Conservation (phyloP, 1,140 invertebrate genomes). For the Pogonomyrmex californicus region DNA sequence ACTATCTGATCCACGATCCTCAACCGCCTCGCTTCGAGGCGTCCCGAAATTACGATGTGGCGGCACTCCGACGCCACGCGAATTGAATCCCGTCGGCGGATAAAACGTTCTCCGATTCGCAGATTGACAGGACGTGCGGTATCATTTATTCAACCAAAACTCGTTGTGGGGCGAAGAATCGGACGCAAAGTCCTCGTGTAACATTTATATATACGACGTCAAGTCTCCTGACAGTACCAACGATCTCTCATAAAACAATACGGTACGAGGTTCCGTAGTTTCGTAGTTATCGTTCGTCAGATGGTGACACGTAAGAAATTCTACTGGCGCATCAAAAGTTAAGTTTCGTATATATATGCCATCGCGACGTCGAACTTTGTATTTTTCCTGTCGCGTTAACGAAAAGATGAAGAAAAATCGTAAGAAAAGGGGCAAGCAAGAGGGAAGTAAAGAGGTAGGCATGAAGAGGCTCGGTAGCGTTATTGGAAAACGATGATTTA, state of each 20-base stretch:
- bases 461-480: constrained; percentile 84
- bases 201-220: constrained; percentile 6
- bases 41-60: constrained; percentile 35
- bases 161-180: background rate
- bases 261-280: background rate
- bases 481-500: constrained; percentile 88
- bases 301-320: constrained; percentile 26
- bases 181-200: background rate
- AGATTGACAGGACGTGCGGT: constrained; percentile 3
- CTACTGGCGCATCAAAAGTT: constrained; percentile 19
- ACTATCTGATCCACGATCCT: constrained; percentile 69
- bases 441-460: constrained; percentile 40
- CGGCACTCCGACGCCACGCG: constrained; percentile 47
- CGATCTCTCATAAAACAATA: constrained; percentile 19
- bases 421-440: background rate
- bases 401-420: constrained; percentile 55
- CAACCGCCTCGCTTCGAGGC: constrained; percentile 43
- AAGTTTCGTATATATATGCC: constrained; percentile 20
- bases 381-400: constrained; percentile 30
- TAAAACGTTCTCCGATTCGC: constrained; percentile 47
- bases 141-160: constrained; percentile 68
- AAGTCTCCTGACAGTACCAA: background rate
- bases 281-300: constrained; percentile 26
- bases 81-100: constrained; percentile 68
- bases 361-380: constrained; percentile 19